These are phyloP conservation scores for Bradysia coprophila DNA, from an alignment of 1,140 invertebrate species.

Conservation along the genomic window DNA sequence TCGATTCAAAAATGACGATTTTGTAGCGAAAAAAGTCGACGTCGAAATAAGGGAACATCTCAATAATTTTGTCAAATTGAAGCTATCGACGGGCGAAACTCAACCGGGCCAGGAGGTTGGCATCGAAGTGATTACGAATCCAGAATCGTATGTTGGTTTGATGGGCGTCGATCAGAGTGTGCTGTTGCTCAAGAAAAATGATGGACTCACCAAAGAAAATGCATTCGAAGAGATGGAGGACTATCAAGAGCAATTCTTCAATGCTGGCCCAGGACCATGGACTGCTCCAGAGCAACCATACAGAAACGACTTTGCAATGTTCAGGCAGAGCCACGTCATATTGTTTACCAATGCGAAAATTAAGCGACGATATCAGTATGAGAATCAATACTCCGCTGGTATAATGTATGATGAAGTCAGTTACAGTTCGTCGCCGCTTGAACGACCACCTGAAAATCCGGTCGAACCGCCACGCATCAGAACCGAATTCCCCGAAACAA, in stretches of 20 bases:
- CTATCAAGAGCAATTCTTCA: background rate
- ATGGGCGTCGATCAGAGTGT: slow-evolving; percentile 72
- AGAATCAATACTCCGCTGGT: background rate
- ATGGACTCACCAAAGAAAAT: slow-evolving; percentile 11
- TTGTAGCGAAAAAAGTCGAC: background rate
- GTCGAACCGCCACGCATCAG: slow-evolving; percentile 8
- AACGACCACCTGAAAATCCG: background rate
- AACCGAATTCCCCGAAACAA: background rate
- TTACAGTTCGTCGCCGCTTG: background rate
- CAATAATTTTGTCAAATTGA: slow-evolving; percentile 5
- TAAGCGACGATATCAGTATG: no score
- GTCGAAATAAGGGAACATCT: background rate
- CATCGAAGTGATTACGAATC: slow-evolving; percentile 46
- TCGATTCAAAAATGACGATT: background rate
- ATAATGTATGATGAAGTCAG: background rate
- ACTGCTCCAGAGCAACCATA: background rate
- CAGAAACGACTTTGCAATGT: background rate
- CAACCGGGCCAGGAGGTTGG: slow-evolving; percentile 44
- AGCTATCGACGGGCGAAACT: slow-evolving; percentile 32
- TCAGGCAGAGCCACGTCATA: background rate
- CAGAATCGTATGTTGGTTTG: slow-evolving; percentile 63
- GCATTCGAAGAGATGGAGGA: background rate
- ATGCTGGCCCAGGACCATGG: background rate
- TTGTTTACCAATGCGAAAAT: background rate
- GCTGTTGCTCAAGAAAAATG: slow-evolving; percentile 42